Evolutionary conservation across 2,888 invertebrate genomes (phyloP), one percentile per base, ranked within the genome.

Genomic region (Cryptocephalus primarius): DNA sequence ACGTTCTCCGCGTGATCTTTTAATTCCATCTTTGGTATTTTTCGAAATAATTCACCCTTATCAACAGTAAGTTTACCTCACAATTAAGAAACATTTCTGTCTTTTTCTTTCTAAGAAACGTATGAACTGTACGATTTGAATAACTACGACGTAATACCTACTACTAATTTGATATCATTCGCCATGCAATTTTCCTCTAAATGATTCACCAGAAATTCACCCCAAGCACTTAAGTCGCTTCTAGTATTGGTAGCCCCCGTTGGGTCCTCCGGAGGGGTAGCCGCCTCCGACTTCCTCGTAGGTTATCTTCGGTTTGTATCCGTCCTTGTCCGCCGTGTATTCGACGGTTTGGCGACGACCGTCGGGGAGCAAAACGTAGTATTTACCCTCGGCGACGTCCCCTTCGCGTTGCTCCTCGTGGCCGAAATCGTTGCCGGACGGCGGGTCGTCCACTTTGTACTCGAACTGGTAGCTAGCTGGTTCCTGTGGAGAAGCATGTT

Each of bases 351-450:
- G 82, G 59, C 75, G 73, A 47, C 82, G 70, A 8, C 82, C 82
- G 52, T 83, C 83, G 0, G 83, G 83, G 36, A 83, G 72, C 57
- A 78, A 75, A 52, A 83, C 82, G 55, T 78, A 72, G 68, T 83
- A 83, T 61, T 79, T 80, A 10, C 83, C 83, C 51, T 76, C 77
- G n/a, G 81, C 80, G 0, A 76, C 77, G n/a, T 79, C 76, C 2
- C 82, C 82, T 56, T 75, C 76, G 57, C 80, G 78, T 9, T 75
- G 72, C 60, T 83, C 82, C 12, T 75, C 72, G 57, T 83, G 83
- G 0, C 82, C 82, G 67, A 81, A 83, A 58, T 83, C 81, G 52
- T 82, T 82, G 1, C 83, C 83, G 0, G 79, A 80, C 47, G 75
- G 68, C 1, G 73, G 71, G 57, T 82, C 81, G 57, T 77, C 76